Evolutionary conservation across 2,113 vertebrate genomes (phyloP), one percentile per base, ranked within the genome.

Genomic region (Psephotus haematonotus): DNA sequence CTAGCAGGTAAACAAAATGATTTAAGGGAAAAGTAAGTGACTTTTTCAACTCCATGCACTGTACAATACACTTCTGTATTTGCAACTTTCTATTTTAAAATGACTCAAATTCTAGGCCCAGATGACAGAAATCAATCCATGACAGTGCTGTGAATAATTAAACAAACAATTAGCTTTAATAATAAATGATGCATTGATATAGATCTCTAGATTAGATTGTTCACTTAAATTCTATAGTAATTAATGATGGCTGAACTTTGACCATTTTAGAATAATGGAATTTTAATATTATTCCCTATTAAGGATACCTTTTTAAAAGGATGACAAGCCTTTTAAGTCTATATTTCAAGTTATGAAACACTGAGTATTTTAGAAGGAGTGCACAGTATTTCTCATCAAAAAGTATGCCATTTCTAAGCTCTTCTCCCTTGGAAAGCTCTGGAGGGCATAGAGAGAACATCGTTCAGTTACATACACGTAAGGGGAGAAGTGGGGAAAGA

Each of bases 121-220:
- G 82, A 80, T 71, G 24, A 82, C 14, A 93, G 53, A 95, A 96
- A 94, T 70, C 52, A 96, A 87, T 67, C 53, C 27, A 89, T 82
- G 81, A 77, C 75, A 86, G 64, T 68, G 46, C 28, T 82, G 27
- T 97, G 95, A 97, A 95, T 97, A 97, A 97, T 97, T 97, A 94
- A 97, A 90, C 64, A 79, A 95, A 93, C 68, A 63, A 95, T 90
- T 96, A 92, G 31, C 91, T 95, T 97, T 92, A 96, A 97, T 97
- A 97, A 94, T 97, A 65, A 93, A 97, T 91, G 72, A 88, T 87
- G 94, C 87, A 70, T 92, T 83, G 9, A 90, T 86, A 91, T 11
- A 65, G 74, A 94, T 71, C 46, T 94, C 63, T 88, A 93, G 69
- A 96, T 35, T 83, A 25, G 85, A 97, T 78, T 96, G 55, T 80